Base-by-base conservation (phyloP, 2,888 invertebrate genomes). In the Mamestra brassicae region DNA sequence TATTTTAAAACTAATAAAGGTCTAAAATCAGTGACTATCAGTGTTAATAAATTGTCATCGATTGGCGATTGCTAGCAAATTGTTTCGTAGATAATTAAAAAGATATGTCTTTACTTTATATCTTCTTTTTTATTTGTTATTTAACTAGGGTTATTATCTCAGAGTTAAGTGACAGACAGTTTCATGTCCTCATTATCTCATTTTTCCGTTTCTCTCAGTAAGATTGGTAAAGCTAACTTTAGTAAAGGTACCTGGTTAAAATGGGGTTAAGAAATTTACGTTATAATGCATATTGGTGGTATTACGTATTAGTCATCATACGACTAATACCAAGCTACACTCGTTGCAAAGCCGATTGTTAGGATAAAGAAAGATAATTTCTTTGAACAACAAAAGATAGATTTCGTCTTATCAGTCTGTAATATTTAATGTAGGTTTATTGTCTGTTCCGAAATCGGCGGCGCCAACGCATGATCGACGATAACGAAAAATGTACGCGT, bases 351-450 rank as follows among this genome's bases (percentile, higher is more conserved):
- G 17, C 8, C 45, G 42, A 74, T 55, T 61, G 4, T 6, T 15
- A 81, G 8, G 50, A 76, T 81, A 65, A 55, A 60, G 26, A 63
- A 34, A 52, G 65, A 83, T 63, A 69, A 61, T 47, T 65, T 66
- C 4, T 26, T 67, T 38, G 57, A 55, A 70, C 62, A 70, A 66
- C 17, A 70, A 71, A 72, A 1, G 66, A 83, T 57, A 60, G 8
- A 8, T 45, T 72, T 67, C 34, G 42, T 10, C n/a, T 57, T 83
- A 81, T 83, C 80, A 64, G 64, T 62, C 13, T 67, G 68, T 54
- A 61, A 50, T 64, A 64, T 70, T 63, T 60, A 61, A 81, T 81
- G 45, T 64, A 67, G 69, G 66, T 80, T 78, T 69, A 55, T 52
- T 70, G 62, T 42, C 55, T 70, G 74, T 54, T 38, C 74, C 66